Evolutionary conservation across 2,888 invertebrate genomes (phyloP).

Genomic region (Brenthis daphne): DNA sequence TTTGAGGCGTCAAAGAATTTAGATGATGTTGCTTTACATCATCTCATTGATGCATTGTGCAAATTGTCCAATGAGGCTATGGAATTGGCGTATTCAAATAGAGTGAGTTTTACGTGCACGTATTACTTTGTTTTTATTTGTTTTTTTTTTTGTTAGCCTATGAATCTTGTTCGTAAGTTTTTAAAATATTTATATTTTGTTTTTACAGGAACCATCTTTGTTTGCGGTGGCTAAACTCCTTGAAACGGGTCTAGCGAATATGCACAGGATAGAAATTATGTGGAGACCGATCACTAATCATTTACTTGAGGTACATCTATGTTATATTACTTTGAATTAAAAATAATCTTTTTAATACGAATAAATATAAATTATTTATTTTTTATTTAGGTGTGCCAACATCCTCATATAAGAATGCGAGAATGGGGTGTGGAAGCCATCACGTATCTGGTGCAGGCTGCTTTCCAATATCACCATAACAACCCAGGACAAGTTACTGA

Average conservation of each 20-base stretch:
- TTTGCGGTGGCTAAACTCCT: conserved; percentile 99
- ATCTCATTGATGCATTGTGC: conserved; percentile 97
- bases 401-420: conserved; percentile 96
- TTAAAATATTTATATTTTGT: neutral
- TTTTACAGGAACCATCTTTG: conserved; percentile 92
- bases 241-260: conserved; percentile 97
- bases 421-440: conserved; percentile 99
- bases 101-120: conserved; percentile 78
- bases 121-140: neutral
- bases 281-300: conserved; percentile 98
- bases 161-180: too few relatives aligned
- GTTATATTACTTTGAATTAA: too few relatives aligned
- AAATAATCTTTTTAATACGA: neutral
- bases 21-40: conserved; percentile 96
- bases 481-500: conserved; percentile 92
- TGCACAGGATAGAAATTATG: conserved; percentile 95
- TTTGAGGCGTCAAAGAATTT: conserved; percentile 97
- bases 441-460: conserved; percentile 95
- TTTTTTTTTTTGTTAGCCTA: too few relatives aligned
- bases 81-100: conserved; percentile 97
- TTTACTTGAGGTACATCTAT: conserved; percentile 89
- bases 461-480: conserved; percentile 92
- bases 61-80: conserved; percentile 98
- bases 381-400: conserved; percentile 86
- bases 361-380: neutral